Conservation (phyloP, 2,888 invertebrate species). For the Aleiodes leptofemur region DNA sequence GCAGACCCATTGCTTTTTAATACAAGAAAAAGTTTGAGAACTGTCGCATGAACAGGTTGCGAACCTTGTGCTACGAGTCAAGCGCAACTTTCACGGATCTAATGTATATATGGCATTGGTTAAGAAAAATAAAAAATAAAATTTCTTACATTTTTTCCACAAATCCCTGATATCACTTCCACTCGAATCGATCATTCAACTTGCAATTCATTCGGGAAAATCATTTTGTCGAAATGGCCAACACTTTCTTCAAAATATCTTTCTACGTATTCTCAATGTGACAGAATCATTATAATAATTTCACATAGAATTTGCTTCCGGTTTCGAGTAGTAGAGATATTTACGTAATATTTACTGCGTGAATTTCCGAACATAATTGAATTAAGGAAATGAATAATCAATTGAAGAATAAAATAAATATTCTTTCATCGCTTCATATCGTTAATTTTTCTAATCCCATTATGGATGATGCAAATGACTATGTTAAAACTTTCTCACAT, state of each 20-base stretch:
- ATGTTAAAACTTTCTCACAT: slow-evolving; percentile 13
- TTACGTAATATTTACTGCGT: background rate
- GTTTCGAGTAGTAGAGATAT: background rate
- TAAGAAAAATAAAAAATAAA: background rate
- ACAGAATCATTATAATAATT: background rate
- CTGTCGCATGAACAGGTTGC: slow-evolving; percentile 34
- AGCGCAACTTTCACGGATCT: slow-evolving; percentile 33
- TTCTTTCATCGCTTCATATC: background rate
- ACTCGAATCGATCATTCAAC: slow-evolving; percentile 21
- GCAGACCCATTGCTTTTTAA: background rate
- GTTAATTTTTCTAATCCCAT: slow-evolving; percentile 4
- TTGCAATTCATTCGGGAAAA: slow-evolving; percentile 23
- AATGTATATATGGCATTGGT: slow-evolving; percentile 29
- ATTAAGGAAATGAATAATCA: no score
- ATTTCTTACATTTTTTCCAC: slow-evolving; percentile 4
- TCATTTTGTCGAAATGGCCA: background rate
- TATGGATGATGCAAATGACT: slow-evolving; percentile 9
- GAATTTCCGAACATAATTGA: no score
- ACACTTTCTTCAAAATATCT: slow-evolving; percentile 22
- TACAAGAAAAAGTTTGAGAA: slow-evolving; percentile 13
- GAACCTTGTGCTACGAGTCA: slow-evolving; percentile 31
- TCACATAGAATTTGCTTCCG: background rate
- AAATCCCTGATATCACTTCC: slow-evolving; percentile 28
- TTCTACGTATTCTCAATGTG: background rate
- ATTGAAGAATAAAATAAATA: background rate